Conservation (phyloP, 2,888 invertebrate genomes). For the Xestia rhomboidea region DNA sequence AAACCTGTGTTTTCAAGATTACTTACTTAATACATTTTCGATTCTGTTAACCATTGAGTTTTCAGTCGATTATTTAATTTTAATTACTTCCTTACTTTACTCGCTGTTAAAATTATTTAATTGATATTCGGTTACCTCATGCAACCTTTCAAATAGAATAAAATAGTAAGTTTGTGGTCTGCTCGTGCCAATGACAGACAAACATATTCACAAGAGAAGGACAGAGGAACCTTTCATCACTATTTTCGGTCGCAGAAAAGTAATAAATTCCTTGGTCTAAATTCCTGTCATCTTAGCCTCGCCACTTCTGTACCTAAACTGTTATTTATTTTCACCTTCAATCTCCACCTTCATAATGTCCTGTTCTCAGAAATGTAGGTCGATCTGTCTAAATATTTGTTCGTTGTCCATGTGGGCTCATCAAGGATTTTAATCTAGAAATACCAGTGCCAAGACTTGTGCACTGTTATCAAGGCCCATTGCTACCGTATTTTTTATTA, state of each 20-base stretch:
- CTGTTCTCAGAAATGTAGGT: conserved; percentile 33
- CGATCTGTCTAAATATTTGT: conserved; percentile 23
- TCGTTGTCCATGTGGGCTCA: conserved; percentile 40
- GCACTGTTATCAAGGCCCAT: background rate
- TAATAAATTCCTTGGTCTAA: background rate
- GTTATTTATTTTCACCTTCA: conserved; percentile 15
- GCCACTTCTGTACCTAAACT: background rate
- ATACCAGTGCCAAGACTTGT: conserved; percentile 28
- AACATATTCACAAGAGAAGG: background rate
- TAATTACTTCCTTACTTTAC: conserved; percentile 23
- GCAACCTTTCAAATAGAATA: conserved; percentile 32
- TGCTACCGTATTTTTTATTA: background rate
- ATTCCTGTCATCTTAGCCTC: background rate
- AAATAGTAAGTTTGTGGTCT: background rate
- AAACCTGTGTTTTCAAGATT: background rate
- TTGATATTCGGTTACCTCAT: conserved; percentile 10
- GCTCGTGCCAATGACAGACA: background rate
- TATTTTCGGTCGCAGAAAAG: background rate
- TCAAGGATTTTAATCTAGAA: conserved; percentile 43
- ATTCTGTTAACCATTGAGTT: conserved; percentile 3
- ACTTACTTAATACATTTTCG: background rate
- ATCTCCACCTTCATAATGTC: conserved; percentile 10
- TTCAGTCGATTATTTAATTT: conserved; percentile 4
- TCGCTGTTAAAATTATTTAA: background rate
- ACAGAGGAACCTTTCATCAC: background rate